Base-by-base conservation (phyloP, 1,140 invertebrate genomes). In the Sitobion miscanthi region DNA sequence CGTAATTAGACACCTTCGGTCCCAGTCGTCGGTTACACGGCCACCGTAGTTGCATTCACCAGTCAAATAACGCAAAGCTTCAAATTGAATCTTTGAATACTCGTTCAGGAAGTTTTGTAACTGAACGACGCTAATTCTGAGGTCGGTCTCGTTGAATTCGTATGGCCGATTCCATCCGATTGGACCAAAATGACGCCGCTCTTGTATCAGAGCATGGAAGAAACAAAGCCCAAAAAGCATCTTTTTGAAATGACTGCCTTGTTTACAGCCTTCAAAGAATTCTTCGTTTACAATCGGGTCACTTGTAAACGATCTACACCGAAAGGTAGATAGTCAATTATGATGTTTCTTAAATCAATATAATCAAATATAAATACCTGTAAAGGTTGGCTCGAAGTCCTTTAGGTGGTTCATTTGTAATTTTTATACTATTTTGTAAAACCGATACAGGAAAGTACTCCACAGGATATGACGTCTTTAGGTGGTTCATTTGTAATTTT, bases 31-130 rank as follows among this genome's bases (percentile, higher is more conserved):
- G 0, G 98, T 99, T 1, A 99, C 98, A 94, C 98, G 96, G 0
- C 99, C 98, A 45, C 99, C 99, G 94, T 99, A 99, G 96, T 99
- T 99, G 95, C 98, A 99, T 96, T 99, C 98, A 21, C 98, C 98
- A 1, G 98, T 99, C 92, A 99, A 95, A 95, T 99, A 99, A 11
- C 97, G 96, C 17, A 99, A 95, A 0, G 98, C 98, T 83, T 98
- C 98, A 95, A 97, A 99, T 95, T 98, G 98, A 1, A 99, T 96
- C 86, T 98, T 97, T 95, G 97, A 94, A 42, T 95, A 93, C 57
- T 88, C 85, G 2, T 93, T 93, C 3, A 88, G 30, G 21, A 89
- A 93, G 30, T 93, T 93, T 30, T 93, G 54, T 21, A 93, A 54
- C 14, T 93, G 93, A 20, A 93, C 23, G n/a, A 98, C 97, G 94